Conservation (phyloP, 2,113 vertebrate species). For the Zapornia atra region DNA sequence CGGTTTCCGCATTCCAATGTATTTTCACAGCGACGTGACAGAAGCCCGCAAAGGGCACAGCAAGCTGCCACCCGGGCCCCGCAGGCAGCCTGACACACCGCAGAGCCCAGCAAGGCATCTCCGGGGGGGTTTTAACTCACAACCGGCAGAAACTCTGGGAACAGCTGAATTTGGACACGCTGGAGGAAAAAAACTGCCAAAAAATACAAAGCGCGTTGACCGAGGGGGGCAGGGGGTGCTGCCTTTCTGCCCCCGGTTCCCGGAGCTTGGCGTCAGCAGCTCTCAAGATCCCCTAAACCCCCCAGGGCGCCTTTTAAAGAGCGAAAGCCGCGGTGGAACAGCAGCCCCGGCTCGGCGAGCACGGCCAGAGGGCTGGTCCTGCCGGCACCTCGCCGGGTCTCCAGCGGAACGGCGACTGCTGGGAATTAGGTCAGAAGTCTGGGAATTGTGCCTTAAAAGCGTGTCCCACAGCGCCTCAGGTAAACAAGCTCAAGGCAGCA, state of each 20-base stretch:
- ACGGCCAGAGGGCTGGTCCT: not conserved
- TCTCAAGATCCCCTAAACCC: fast-evolving
- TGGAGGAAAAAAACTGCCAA: too few relatives aligned
- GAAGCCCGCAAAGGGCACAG: not conserved
- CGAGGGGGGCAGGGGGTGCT: fast-evolving
- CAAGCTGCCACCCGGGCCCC: fast-evolving
- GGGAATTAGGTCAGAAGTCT: too few relatives aligned
- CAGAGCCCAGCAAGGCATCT: not conserved
- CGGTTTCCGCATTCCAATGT: not conserved
- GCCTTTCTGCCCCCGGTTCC: fast-evolving
- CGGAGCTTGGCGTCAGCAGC: fast-evolving
- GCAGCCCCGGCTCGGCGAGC: too few relatives aligned
- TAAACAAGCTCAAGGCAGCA: not conserved
- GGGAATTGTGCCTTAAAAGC: fast-evolving
- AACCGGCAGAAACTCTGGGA: not conserved
- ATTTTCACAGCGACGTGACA: not conserved
- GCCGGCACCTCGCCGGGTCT: not conserved
- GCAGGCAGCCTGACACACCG: not conserved
- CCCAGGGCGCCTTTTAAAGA: not conserved
- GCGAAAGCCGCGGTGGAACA: too few relatives aligned
- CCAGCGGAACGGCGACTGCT: not conserved
- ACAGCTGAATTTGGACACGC: not conserved
- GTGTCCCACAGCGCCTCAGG: too few relatives aligned
- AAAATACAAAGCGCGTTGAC: fast-evolving
- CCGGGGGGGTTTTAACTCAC: not conserved